Evolutionary conservation across 2,797 vertebrate genomes (phyloP), one percentile per base, ranked within the genome.

Genomic region (Syngnathus acus): DNA sequence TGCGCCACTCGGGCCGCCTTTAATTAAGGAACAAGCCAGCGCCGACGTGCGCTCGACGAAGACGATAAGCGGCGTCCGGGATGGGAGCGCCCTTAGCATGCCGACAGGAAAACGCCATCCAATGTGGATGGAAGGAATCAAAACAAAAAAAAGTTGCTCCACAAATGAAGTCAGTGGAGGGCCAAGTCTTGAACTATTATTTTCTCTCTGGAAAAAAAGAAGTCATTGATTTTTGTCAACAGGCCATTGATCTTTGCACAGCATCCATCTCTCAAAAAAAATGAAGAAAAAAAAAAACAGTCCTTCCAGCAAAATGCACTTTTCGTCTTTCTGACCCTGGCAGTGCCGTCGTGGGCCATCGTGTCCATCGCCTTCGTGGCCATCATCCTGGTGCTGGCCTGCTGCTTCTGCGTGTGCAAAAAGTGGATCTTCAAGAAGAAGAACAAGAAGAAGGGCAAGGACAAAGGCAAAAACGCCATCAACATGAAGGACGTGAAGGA

Each of bases 361-460:
- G 94, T 98, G 72, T 97, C 97, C 57, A 99, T 99, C 68, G 96
- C 96, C 83, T 98, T 99, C 62, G 97, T 99, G 64, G 97, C 92
- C 1, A 93, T 98, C 83, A 92, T 99, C 74, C 91, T 99, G 91
- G 94, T 96, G 79, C 89, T 99, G 79, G 96, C 96, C 63, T 99
- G 97, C 92, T 99, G 97, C 92, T 99, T 98, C 91, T 99, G 97
- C 85, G 77, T 99, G 88, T 99, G 97, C 93, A 99, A 99, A 93
- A 99, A 99, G 89, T 99, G 97, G 88, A 95, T 98, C 83, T 97
- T 98, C 91, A 99, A 99, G 93, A 99, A 99, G 94, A 99, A 98
- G 92, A 99, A 99, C 92, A 99, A 99, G 93, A 99, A 99, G 96
- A 99, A 99, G 94, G 95, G 95, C 73, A 99, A 99, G 84, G 97